These are phyloP conservation scores for Lethrus apterus DNA, from an alignment of 1,140 invertebrate genomes.

Conservation along the genomic window DNA sequence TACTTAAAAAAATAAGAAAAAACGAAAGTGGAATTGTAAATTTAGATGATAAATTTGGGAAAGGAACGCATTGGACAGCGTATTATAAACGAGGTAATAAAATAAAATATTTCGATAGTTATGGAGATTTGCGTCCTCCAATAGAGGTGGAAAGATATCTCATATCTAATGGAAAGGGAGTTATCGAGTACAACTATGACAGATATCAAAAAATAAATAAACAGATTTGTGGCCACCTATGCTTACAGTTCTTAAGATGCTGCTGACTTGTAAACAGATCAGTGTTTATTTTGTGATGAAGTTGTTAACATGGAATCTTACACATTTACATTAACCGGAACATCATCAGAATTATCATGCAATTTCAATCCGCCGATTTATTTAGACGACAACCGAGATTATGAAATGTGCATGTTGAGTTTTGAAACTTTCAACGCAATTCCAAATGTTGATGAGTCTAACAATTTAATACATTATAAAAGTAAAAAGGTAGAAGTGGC, in stretches of 20 bases:
- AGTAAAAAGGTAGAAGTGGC: neutral
- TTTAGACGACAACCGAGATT: constrained; percentile 3
- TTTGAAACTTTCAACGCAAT: constrained; percentile 16
- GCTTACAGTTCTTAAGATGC: constrained; percentile 15
- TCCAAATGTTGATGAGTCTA: constrained; percentile 7
- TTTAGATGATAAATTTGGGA: constrained; percentile 31
- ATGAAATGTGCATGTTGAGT: constrained; percentile 9
- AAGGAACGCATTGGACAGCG: constrained; percentile 35
- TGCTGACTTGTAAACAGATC: too few relatives aligned
- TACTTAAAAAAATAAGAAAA: neutral
- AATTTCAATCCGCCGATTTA: constrained; percentile 8
- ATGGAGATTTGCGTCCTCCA: constrained; percentile 31
- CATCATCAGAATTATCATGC: constrained; percentile 4
- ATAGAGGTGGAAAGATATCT: constrained; percentile 28
- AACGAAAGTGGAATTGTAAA: constrained; percentile 32
- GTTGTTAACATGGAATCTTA: constrained; percentile 6
- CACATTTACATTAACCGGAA: constrained; percentile 14
- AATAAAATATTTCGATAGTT: constrained; percentile 33
- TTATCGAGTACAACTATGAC: constrained; percentile 16
- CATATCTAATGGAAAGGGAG: neutral
- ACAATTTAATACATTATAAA: neutral
- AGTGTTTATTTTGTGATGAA: too few relatives aligned
- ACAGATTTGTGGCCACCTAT: constrained; percentile 18
- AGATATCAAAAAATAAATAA: constrained; percentile 7
- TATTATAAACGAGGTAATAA: constrained; percentile 29